phyloP scores from a whole-genome alignment of 2,113 vertebrate species.

The Leptodactylus fuscus region DNA sequence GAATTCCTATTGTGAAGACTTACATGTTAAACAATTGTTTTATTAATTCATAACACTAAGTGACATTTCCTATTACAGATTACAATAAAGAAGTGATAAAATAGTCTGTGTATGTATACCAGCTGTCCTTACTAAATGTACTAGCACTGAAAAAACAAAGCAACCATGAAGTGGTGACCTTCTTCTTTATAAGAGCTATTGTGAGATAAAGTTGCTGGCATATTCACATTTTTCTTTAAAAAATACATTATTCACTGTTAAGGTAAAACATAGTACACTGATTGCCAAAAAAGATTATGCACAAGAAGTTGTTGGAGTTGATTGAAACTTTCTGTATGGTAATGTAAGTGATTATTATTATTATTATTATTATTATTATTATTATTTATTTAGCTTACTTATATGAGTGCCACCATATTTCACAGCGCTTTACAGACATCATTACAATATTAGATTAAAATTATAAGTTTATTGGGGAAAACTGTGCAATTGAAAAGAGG shows the following conservation, averaged over 20 bases:
- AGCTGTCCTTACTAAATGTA: not conserved
- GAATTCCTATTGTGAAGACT: not conserved
- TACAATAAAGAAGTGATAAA: not conserved
- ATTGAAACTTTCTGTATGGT: too few species aligned
- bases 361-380: too few species aligned
- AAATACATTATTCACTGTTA: not conserved
- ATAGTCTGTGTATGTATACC: not conserved
- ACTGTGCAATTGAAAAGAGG: too few species aligned
- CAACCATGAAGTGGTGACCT: not conserved
- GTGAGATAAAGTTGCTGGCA: not conserved
- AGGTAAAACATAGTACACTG: too few species aligned
- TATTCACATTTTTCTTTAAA: not conserved
- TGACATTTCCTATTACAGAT: not conserved
- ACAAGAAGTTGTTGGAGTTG: too few species aligned
- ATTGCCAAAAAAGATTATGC: too few species aligned
- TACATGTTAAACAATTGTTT: not conserved
- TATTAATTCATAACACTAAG: not conserved
- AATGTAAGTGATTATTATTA: too few species aligned
- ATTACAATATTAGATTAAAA: too few species aligned
- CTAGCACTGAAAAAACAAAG: not conserved
- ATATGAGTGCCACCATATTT: too few species aligned
- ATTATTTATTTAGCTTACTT: too few species aligned
- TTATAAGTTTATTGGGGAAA: too few species aligned
- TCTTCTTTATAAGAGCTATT: not conserved
- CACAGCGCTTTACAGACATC: too few species aligned